phyloP scores from a whole-genome alignment of 2,888 invertebrate genomes.

The Cylindroiulus punctatus region DNA sequence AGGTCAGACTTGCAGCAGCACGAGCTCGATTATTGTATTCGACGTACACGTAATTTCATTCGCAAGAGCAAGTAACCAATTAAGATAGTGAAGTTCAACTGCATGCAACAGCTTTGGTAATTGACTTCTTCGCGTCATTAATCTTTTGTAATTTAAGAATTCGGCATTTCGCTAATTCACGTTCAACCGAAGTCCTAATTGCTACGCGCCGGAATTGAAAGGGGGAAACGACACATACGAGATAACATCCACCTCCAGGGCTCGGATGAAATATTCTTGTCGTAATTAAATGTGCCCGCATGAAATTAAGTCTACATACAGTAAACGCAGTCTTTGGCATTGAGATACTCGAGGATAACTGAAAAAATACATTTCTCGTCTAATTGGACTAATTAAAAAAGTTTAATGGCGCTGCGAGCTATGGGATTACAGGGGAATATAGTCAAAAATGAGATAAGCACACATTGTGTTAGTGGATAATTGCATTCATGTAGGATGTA shows the following conservation, averaged over 20 bases:
- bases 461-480: neutral
- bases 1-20: too few relatives aligned
- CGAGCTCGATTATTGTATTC: neutral
- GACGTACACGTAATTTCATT: neutral
- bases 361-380: neutral
- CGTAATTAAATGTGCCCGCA: constrained; percentile 14
- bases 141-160: constrained; percentile 4
- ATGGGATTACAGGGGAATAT: neutral
- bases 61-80: neutral
- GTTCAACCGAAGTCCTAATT: neutral
- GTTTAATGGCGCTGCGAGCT: neutral
- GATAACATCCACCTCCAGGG: neutral
- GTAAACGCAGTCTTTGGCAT: neutral
- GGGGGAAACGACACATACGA: neutral
- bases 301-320: neutral
- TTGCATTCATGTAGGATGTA: neutral
- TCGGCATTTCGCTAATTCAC: constrained; percentile 26
- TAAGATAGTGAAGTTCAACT: neutral
- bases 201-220: neutral
- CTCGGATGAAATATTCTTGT: neutral
- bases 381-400: constrained; percentile 10
- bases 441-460: neutral
- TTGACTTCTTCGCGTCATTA: constrained; percentile 29
- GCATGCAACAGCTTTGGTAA: neutral
- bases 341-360: neutral